Conservation (phyloP, 2,888 invertebrate genomes). For the Dynastes grantii region DNA sequence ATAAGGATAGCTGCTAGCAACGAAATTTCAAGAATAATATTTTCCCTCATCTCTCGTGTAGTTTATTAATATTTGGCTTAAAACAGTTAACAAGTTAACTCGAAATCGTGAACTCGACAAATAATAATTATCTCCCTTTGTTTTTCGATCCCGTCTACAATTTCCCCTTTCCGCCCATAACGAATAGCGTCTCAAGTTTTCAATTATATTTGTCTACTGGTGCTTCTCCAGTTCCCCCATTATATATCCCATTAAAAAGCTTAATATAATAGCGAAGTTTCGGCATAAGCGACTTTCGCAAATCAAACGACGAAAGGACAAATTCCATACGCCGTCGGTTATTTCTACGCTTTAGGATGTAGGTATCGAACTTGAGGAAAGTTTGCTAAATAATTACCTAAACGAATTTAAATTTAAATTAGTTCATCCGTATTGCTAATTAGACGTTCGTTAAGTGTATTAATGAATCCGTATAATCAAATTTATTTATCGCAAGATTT, state of each 20-base stretch:
- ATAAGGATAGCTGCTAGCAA: background rate
- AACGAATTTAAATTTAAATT: conserved; percentile 7
- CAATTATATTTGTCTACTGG: conserved; percentile 18
- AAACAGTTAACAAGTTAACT: background rate
- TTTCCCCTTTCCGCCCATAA: background rate
- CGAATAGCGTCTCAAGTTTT: background rate
- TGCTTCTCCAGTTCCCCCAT: background rate
- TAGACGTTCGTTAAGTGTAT: background rate
- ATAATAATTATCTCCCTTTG: conserved; percentile 16
- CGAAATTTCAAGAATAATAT: background rate
- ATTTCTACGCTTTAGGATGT: background rate
- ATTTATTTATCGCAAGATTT: background rate
- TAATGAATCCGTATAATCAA: background rate
- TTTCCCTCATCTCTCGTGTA: background rate
- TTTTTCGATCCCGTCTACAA: background rate
- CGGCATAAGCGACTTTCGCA: background rate
- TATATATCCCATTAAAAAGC: conserved; percentile 9
- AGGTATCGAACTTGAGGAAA: background rate
- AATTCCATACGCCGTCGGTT: background rate
- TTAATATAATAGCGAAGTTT: conserved; percentile 13
- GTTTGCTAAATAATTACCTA: background rate
- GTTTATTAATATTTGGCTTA: background rate
- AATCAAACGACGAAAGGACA: conserved; percentile 2
- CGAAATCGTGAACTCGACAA: background rate
- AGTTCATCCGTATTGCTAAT: background rate